A percentile compares a stretch with the other conserved stretches of the same genome.
Conservation (phyloP, 2,888 invertebrate species). For the Hydrotaea diabolus region DNA sequence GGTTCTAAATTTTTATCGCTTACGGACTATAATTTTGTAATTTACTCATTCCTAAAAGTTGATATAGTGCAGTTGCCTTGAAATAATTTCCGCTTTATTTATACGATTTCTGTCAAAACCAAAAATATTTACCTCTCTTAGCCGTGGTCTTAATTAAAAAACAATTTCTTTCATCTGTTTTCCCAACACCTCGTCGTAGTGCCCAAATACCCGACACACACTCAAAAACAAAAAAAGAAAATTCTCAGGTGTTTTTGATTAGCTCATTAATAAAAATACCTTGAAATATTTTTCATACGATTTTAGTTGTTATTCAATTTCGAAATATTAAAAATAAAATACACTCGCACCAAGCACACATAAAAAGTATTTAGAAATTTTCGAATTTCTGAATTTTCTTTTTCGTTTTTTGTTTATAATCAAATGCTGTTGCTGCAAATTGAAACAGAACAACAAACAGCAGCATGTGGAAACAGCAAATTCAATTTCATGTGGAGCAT, state of each 20-base stretch:
- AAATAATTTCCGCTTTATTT: background rate
- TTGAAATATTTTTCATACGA: constrained; percentile 49
- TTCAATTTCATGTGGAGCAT: constrained; percentile 20
- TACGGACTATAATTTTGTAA: no score
- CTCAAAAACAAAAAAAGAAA: constrained; percentile 8
- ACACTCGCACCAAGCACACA: background rate
- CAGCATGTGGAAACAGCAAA: background rate
- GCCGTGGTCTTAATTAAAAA: background rate
- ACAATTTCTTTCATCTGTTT: background rate
- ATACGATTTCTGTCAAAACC: background rate
- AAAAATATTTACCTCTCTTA: background rate
- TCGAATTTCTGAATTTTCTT: background rate
- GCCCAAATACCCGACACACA: background rate
- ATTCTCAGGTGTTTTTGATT: constrained; percentile 63
- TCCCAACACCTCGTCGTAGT: background rate
- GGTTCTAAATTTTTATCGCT: no score
- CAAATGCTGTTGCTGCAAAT: no score
- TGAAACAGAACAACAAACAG: background rate
- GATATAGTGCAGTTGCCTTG: background rate
- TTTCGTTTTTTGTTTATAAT: no score
- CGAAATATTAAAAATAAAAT: background rate
- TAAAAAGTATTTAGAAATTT: background rate
- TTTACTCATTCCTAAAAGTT: no score
- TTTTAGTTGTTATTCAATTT: background rate
- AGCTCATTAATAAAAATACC: constrained; percentile 58